phyloP scores from a whole-genome alignment of 2,113 vertebrate genomes.

The Pao palembangensis region DNA sequence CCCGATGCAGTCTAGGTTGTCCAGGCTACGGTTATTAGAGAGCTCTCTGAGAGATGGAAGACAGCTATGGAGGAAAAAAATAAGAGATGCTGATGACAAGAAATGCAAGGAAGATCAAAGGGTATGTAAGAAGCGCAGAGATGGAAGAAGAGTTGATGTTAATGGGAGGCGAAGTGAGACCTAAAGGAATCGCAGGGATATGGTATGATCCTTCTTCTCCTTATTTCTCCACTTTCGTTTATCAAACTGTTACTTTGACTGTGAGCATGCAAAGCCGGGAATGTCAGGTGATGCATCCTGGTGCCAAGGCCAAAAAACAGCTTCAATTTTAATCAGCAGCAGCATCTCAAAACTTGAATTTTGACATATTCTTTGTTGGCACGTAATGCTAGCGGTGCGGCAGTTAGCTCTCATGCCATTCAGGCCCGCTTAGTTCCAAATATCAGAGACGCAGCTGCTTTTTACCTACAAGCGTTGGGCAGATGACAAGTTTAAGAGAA shows the following conservation, averaged over 20 bases:
- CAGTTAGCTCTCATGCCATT: conserved; percentile 24
- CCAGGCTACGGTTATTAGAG: conserved; percentile 85
- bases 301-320: conserved; percentile 48
- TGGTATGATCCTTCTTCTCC: background rate
- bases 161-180: conserved; percentile 5
- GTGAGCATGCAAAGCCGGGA: conserved; percentile 59
- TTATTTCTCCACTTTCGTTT: conserved; percentile 30
- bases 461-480: conserved; percentile 32
- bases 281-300: conserved; percentile 34
- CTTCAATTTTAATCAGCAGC: background rate
- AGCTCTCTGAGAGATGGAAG: conserved; percentile 78
- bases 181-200: conserved; percentile 4
- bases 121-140: background rate
- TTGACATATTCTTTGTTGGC: conserved; percentile 38
- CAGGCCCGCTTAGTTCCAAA: background rate
- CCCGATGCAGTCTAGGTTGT: conserved; percentile 89
- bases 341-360: conserved; percentile 4
- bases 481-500: conserved; percentile 48
- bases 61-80: conserved; percentile 64
- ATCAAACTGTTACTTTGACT: conserved; percentile 14
- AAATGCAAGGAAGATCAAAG: conserved; percentile 5
- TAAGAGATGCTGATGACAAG: conserved; percentile 8
- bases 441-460: conserved; percentile 18
- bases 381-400: conserved; percentile 41
- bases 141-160: conserved; percentile 10